Evolutionary conservation across 2,888 invertebrate genomes (phyloP).

Genomic region (Lingula anatina): DNA sequence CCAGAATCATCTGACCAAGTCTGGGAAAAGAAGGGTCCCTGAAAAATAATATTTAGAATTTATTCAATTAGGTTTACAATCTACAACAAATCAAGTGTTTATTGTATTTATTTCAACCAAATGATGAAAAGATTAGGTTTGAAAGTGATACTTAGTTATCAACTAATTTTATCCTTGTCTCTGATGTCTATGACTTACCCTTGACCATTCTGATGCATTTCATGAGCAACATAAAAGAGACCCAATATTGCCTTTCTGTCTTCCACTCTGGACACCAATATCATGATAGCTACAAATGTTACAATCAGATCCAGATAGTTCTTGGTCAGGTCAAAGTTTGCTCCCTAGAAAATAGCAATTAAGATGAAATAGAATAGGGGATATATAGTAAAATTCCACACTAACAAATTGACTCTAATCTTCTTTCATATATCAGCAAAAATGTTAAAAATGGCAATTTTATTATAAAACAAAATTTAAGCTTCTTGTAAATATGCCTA

Average conservation of each 20-base stretch:
- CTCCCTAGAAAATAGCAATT: conserved; percentile 59
- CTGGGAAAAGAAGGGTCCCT: conserved; percentile 71
- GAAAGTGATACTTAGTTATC: too few relatives aligned
- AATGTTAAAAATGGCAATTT: too few relatives aligned
- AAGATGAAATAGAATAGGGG: neutral
- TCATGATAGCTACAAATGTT: conserved; percentile 93
- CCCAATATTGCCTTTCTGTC: conserved; percentile 96
- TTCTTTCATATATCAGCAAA: too few relatives aligned
- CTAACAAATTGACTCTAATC: neutral
- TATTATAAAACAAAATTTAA: too few relatives aligned
- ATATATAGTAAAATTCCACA: neutral
- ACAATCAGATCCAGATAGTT: conserved; percentile 91
- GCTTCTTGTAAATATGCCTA: too few relatives aligned
- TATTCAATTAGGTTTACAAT: too few relatives aligned
- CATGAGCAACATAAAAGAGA: conserved; percentile 95
- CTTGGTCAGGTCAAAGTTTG: conserved; percentile 94
- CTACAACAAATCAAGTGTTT: too few relatives aligned
- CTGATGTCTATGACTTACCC: too few relatives aligned
- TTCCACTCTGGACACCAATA: conserved; percentile 93
- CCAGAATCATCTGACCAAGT: conserved; percentile 94
- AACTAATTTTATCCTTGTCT: too few relatives aligned
- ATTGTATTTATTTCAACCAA: too few relatives aligned
- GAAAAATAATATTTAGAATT: too few relatives aligned
- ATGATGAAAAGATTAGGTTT: too few relatives aligned
- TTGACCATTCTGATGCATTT: conserved; percentile 87